These are phyloP conservation scores for Corbicula japonica DNA, from an alignment of 2,888 invertebrate genomes.

Conservation along the genomic window DNA sequence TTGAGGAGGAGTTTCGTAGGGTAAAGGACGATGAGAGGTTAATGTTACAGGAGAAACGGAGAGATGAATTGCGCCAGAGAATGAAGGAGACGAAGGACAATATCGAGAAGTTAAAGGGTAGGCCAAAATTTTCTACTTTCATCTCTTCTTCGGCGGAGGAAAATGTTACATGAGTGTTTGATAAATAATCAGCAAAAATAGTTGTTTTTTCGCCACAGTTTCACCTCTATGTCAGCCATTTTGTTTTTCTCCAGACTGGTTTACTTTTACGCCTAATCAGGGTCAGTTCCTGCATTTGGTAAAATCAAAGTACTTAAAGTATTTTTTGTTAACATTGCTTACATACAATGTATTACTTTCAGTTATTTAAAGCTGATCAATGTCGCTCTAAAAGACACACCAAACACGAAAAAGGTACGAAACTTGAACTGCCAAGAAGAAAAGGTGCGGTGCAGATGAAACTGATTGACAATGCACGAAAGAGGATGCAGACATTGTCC, in stretches of 20 bases:
- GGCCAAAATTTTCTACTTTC: too few relatives aligned
- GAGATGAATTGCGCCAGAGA: too few relatives aligned
- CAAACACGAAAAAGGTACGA: not conserved
- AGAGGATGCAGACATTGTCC: not conserved
- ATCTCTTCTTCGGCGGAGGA: too few relatives aligned
- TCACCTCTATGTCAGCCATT: not conserved
- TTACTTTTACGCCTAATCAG: not conserved
- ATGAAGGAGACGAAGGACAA: too few relatives aligned
- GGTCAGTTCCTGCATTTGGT: not conserved
- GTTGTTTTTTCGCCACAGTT: not conserved
- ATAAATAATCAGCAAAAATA: not conserved
- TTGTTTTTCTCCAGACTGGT: slow-evolving; percentile 12
- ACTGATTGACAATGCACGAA: not conserved
- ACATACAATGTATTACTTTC: not conserved
- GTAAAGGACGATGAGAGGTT: too few relatives aligned
- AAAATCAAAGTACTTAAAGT: slow-evolving; percentile 5
- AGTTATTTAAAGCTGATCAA: not conserved
- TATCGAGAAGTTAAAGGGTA: too few relatives aligned
- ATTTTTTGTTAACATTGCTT: not conserved
- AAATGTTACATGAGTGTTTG: not conserved
- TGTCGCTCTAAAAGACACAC: not conserved
- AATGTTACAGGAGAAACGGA: too few relatives aligned
- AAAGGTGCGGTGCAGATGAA: not conserved
- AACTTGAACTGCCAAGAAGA: not conserved
- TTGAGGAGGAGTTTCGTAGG: too few relatives aligned